Base-by-base conservation (phyloP, 2,888 invertebrate species). In the Campopleginae sp. region DNA sequence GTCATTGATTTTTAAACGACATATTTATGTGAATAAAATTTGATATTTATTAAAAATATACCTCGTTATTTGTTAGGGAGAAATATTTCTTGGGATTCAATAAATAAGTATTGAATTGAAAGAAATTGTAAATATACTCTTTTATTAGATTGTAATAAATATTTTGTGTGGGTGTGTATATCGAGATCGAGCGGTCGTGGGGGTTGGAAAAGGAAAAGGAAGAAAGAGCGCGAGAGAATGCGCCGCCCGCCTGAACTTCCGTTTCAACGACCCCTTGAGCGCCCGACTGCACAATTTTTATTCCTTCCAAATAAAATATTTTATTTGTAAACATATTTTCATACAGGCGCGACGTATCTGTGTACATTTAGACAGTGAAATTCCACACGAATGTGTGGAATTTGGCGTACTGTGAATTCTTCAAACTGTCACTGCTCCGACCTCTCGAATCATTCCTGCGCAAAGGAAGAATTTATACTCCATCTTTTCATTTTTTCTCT, bases 241-340 rank as follows among this genome's bases (percentile, higher is more conserved):
- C 74, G n/a, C n/a, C n/a, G n/a, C n/a, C n/a, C 48, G 46, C 68
- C 44, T 14, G 63, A 51, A 79, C 48, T 79, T 83, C 79, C 83
- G 83, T 78, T 79, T 51, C 83, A 79, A 74, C 83, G 74, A 83
- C 48, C 82, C 65, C 44, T 38, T 23, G 8, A 12, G 33, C 71
- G 17, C 71, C 33, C 42, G 48, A 42, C 48, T 72, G 58, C 46
- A 68, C 33, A 44, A 72, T 68, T 74, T 79, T 42, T 79, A 17
- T 63, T 58, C 61, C 58, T n/a, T 42, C 17, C 5, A 48, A 48
- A 76, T 76, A 48, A 61, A 44, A 48, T 23, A 65, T 65, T 48
- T 65, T 46, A 19, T 65, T 48, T 10, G 0, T 44, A 74, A 7
- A 19, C 14, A 27, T 38, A 68, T 6, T 14, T 46, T 33, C 17